Evolutionary conservation across 1,140 invertebrate genomes (phyloP).

Genomic region (Musca domestica): DNA sequence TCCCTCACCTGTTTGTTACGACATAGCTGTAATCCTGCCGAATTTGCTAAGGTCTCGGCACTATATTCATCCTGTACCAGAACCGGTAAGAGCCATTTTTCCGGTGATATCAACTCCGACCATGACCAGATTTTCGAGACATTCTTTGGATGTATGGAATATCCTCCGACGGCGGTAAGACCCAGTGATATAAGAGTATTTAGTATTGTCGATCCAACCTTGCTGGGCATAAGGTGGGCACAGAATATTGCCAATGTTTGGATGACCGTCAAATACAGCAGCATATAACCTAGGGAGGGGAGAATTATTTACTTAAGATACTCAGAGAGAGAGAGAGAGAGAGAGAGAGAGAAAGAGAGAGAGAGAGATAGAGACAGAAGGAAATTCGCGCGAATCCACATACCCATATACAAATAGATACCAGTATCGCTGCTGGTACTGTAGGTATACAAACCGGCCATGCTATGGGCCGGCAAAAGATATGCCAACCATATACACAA

Average conservation of each 20-base stretch:
- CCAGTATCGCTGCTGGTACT: slow-evolving; percentile 63
- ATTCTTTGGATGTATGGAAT: slow-evolving; percentile 70
- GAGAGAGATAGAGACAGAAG: not conserved
- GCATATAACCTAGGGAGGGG: slow-evolving; percentile 65
- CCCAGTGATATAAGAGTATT: slow-evolving; percentile 63
- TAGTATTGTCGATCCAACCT: slow-evolving; percentile 60
- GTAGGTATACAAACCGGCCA: slow-evolving; percentile 77
- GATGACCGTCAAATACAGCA: slow-evolving; percentile 73
- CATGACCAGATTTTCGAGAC: slow-evolving; percentile 66
- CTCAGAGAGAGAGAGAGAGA: too few species aligned
- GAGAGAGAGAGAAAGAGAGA: too few species aligned
- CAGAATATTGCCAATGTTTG: slow-evolving; percentile 64
- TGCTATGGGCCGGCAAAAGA: slow-evolving; percentile 82
- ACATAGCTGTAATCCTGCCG: slow-evolving; percentile 58
- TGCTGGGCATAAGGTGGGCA: slow-evolving; percentile 58
- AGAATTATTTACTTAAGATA: not conserved
- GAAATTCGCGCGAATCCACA: slow-evolving; percentile 33
- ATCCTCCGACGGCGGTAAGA: slow-evolving; percentile 68
- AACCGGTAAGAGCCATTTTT: slow-evolving; percentile 71
- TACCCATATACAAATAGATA: slow-evolving; percentile 74
- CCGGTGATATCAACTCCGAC: slow-evolving; percentile 69
- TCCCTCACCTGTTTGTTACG: slow-evolving; percentile 64
- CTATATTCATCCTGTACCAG: slow-evolving; percentile 68
- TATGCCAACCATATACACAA: slow-evolving; percentile 75
- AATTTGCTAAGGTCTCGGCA: slow-evolving; percentile 61